A percentile compares a stretch with the other conserved stretches of the same genome.
These are phyloP conservation scores for Puntigrus tetrazona DNA, from an alignment of 2,113 vertebrate species.

Conservation along the genomic window DNA sequence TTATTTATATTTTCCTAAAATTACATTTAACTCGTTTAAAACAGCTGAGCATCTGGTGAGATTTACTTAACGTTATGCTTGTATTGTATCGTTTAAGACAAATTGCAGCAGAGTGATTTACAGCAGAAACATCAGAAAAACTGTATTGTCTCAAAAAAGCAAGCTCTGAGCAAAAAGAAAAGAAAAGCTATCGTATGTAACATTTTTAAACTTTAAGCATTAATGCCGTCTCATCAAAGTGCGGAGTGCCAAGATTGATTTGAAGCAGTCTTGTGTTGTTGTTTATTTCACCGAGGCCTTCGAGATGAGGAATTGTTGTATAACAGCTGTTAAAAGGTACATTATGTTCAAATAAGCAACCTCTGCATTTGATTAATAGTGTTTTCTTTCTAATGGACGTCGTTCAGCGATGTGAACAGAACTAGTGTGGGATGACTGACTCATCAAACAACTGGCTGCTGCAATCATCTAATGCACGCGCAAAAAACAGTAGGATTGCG, in stretches of 20 bases:
- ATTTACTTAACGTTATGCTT: neutral
- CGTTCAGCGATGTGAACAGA: neutral
- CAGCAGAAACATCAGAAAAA: no score
- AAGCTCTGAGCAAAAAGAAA: no score
- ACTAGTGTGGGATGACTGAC: slow-evolving; percentile 31
- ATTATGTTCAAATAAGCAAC: slow-evolving; percentile 26
- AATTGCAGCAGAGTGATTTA: no score
- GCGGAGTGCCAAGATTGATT: neutral
- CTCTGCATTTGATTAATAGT: slow-evolving; percentile 2
- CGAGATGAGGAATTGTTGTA: neutral
- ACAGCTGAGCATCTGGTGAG: neutral
- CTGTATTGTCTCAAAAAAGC: no score
- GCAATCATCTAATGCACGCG: slow-evolving; percentile 6
- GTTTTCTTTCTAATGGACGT: slow-evolving; percentile 23
- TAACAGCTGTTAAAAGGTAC: slow-evolving; percentile 15
- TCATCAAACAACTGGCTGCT: neutral
- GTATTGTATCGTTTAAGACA: neutral
- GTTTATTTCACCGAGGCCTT: neutral
- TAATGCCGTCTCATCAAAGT: neutral
- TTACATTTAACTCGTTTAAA: neutral
- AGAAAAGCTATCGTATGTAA: neutral
- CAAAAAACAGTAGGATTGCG: neutral
- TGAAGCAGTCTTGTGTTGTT: neutral
- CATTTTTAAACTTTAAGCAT: neutral
- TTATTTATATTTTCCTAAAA: neutral